Evolutionary conservation across 2,888 invertebrate genomes (phyloP), one percentile per base, ranked within the genome.

Genomic region (Cephus nigrinus): DNA sequence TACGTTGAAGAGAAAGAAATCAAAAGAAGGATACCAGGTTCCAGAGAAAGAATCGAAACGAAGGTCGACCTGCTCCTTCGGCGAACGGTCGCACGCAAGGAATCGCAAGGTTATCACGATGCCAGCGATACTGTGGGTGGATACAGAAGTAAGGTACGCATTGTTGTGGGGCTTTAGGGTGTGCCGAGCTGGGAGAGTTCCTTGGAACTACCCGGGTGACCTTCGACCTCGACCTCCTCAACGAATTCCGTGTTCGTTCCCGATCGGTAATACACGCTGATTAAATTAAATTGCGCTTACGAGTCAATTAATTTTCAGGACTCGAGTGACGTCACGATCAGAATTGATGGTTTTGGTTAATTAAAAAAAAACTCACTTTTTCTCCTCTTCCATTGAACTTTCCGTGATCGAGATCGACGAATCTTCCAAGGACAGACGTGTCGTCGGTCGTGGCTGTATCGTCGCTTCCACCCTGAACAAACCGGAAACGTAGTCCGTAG

Each of bases 401-500:
- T 89, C 89, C 73, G 82, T 79, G 31, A 75, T 80, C 75, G 82
- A 85, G 75, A 85, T 82, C 68, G 86, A 82, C 76, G 88, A 84
- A 75, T 88, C 89, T 71, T 89, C 89, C 79, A 89, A 83, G 77
- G 88, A 89, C 74, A 89, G 82, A 80, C 87, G 86, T 75, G 87
- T 87, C 82, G 91, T 88, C 35, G 92, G 91, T 86, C 93, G 91
- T 30, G 93, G 92, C 82, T 92, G 92, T 76, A 93, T 90, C 55
- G 92, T 92, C 75, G 93, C 92, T 84, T 94, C 94, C 81, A 94
- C 92, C 86, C 93, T 93, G 90, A 95, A 95, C 81, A 95, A 90
- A 76, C 95, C 95, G 84, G 93, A 92, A 85, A 96, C 94, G 89
- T 95, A 96, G 90, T 95, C 95, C 82, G 94, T 94, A 73, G 94